Conservation (phyloP, 2,797 vertebrate genomes). For the Cetoscarus ocellatus region DNA sequence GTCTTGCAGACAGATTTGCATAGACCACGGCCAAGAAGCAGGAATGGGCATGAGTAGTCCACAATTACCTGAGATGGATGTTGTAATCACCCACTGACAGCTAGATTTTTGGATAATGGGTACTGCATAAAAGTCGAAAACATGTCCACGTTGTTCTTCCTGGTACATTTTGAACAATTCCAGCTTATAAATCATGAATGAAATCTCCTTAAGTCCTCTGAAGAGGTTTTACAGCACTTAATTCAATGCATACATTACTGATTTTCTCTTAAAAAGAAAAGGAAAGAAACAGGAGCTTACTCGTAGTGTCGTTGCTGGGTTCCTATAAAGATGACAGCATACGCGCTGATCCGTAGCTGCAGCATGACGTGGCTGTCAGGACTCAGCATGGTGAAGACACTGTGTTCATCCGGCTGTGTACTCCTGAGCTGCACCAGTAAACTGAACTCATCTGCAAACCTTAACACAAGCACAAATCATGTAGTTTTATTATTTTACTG, state of each 20-base stretch:
- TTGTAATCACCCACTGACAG: conserved; percentile 28
- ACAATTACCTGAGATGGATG: conserved; percentile 27
- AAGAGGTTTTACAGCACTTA: background rate
- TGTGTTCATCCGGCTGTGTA: conserved; percentile 82
- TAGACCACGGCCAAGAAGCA: conserved; percentile 9
- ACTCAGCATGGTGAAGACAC: conserved; percentile 87
- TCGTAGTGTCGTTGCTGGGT: conserved; percentile 90
- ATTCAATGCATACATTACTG: too few species aligned
- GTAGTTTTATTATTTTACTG: too few species aligned
- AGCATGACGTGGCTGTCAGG: conserved; percentile 82
- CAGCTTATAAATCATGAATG: background rate
- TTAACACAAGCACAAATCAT: conserved; percentile 56
- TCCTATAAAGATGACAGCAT: conserved; percentile 84
- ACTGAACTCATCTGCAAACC: conserved; percentile 90
- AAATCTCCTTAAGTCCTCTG: background rate
- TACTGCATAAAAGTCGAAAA: conserved; percentile 13
- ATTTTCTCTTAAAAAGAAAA: background rate
- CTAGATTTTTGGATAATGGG: conserved; percentile 16
- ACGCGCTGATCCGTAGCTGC: conserved; percentile 86
- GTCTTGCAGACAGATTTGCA: conserved; percentile 16
- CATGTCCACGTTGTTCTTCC: background rate
- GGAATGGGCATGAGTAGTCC: conserved; percentile 9
- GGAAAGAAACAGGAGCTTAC: conserved; percentile 78
- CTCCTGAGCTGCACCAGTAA: conserved; percentile 87
- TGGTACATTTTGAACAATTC: conserved; percentile 1